Evolutionary conservation across 30 jellyfish, hydroid and myxozoan genomes (phyloP), one percentile per base, ranked within the genome.

Genomic region (Euphysa ruthae): DNA sequence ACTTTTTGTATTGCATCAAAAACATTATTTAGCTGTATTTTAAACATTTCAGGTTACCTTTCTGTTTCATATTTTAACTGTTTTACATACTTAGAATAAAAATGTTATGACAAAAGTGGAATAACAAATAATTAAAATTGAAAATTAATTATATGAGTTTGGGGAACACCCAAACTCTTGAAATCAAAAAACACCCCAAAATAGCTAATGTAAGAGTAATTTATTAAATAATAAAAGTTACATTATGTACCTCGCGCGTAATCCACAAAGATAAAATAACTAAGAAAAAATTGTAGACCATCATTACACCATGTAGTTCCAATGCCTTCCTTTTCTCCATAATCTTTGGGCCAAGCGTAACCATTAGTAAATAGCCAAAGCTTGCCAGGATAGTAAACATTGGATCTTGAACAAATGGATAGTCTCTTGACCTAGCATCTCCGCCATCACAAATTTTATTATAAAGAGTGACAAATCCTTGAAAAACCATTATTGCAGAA

Each of bases 211-310:
- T n/a, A n/a, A n/a, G n/a, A n/a, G n/a, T n/a, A n/a, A n/a, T n/a
- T n/a, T n/a, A n/a, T n/a, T n/a, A n/a, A n/a, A n/a, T n/a, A n/a
- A n/a, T n/a, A n/a, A n/a, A n/a, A n/a, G n/a, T n/a, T n/a, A n/a
- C n/a, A n/a, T n/a, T n/a, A n/a, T n/a, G n/a, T 38, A 84, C 95
- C 85, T 85, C 94, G 38, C 73, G 60, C 91, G 74, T 63, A 92
- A 85, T 85, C 88, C 86, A 85, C 20, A 73, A 80, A 1, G 96
- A 85, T 50, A 85, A 66, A 10, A 75, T 75, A 28, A 85, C 96
- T 26, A 76, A 80, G 35, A 72, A 66, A 66, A 72, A 80, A 32
- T 85, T 77, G 74, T 85, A 85, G 1, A 42, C 92, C 35, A 85
- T 77, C 42, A 85, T 65, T 18, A 82, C 77, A 30, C 43, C 66